These are phyloP conservation scores for Crotalus viridis DNA, from an alignment of 2,113 vertebrate species.

Conservation along the genomic window DNA sequence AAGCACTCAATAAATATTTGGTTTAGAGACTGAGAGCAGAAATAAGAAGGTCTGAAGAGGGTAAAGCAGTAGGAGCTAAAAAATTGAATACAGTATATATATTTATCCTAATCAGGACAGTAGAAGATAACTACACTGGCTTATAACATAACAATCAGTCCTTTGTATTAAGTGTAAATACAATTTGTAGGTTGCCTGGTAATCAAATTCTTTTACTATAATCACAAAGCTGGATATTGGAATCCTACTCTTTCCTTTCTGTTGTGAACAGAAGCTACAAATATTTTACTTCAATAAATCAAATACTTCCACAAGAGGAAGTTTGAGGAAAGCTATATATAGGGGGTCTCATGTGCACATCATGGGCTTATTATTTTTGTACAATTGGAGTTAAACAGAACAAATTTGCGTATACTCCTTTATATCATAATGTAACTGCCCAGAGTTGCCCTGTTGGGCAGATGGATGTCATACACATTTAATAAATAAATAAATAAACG, in stretches of 20 bases:
- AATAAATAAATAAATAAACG: background rate
- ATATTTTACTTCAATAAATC: background rate
- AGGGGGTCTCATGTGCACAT: background rate
- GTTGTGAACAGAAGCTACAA: background rate
- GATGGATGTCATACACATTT: background rate
- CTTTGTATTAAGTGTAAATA: background rate
- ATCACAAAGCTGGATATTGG: background rate
- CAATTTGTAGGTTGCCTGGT: background rate
- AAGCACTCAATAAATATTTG: conserved; percentile 23
- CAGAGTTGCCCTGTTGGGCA: background rate
- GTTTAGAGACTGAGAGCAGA: background rate
- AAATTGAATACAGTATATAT: background rate
- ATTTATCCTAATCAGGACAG: conserved; percentile 15
- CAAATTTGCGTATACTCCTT: background rate
- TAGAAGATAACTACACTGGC: background rate
- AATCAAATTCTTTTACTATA: accelerated
- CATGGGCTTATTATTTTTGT: background rate
- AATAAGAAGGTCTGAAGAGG: conserved; percentile 11
- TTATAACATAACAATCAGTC: background rate
- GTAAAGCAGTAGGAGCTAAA: background rate
- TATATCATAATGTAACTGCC: background rate
- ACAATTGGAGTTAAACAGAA: background rate
- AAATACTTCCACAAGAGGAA: background rate
- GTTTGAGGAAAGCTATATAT: background rate
- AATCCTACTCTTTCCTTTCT: background rate